phyloP scores from a whole-genome alignment of 2,888 invertebrate genomes.

The Celastrina argiolus region DNA sequence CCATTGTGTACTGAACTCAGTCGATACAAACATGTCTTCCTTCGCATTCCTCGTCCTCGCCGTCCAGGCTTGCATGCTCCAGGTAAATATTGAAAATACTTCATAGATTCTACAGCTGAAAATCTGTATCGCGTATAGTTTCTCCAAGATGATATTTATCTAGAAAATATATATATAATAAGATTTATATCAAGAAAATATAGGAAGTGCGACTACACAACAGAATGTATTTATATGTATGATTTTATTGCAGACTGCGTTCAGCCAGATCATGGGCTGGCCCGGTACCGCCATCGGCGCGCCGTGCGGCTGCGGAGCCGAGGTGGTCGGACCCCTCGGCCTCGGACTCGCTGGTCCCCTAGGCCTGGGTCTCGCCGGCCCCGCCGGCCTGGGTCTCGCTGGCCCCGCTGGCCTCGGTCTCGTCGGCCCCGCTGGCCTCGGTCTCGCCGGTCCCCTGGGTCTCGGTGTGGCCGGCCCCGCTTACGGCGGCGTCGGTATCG shows the following conservation, averaged over 20 bases:
- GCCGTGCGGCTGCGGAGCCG: constrained; percentile 28
- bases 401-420: background rate
- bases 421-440: constrained; percentile 18
- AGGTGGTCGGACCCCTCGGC: constrained; percentile 26
- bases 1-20: constrained; percentile 10
- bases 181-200: too few relatives aligned
- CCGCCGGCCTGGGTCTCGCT: background rate
- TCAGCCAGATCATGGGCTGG: constrained; percentile 31
- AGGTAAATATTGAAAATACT: constrained; percentile 32
- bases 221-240: too few relatives aligned
- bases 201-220: background rate
- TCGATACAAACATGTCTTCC: constrained; percentile 36
- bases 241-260: constrained; percentile 32
- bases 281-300: constrained; percentile 32
- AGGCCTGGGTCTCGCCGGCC: background rate
- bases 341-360: constrained; percentile 13
- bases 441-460: constrained; percentile 7
- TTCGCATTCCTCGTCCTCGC: constrained; percentile 40
- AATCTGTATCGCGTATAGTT: too few relatives aligned
- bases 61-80: constrained; percentile 46
- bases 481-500: constrained; percentile 38
- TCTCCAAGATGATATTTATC: too few relatives aligned
- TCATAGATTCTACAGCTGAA: too few relatives aligned
- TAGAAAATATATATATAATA: background rate
- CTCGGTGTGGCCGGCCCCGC: constrained; percentile 23